Evolutionary conservation across 1,140 invertebrate genomes (phyloP).

Genomic region (Drosophila bocki): DNA sequence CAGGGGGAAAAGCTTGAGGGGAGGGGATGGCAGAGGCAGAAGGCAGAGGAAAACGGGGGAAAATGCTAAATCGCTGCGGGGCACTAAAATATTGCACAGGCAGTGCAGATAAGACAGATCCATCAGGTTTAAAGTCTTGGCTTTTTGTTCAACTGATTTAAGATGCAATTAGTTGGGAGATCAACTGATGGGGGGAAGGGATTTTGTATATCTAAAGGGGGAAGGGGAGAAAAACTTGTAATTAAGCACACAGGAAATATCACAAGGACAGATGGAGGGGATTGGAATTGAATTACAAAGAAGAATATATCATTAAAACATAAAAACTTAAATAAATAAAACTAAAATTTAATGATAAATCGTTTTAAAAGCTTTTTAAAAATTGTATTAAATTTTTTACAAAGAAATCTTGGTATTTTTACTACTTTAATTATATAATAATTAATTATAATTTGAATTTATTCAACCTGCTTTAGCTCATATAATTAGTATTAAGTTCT

Average conservation of each 20-base stretch:
- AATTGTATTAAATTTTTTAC: background rate
- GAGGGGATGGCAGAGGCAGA: background rate
- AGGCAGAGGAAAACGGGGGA: constrained; percentile 9
- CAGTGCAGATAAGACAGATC: constrained; percentile 28
- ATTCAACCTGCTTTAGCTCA: background rate
- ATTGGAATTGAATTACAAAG: background rate
- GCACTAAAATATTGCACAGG: constrained; percentile 34
- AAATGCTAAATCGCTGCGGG: constrained; percentile 45
- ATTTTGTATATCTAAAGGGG: background rate
- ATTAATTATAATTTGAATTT: background rate
- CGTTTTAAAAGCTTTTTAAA: background rate
- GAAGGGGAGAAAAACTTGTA: background rate
- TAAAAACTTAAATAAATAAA: background rate
- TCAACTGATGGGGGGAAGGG: constrained; percentile 4
- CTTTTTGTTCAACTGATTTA: constrained; percentile 29
- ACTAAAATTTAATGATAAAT: background rate
- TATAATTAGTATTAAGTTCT: background rate
- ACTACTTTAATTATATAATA: too few relatives aligned
- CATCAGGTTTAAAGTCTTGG: constrained; percentile 31
- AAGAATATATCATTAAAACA: background rate
- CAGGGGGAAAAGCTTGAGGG: background rate
- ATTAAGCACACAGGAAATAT: background rate
- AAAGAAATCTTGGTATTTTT: background rate
- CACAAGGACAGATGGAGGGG: background rate
- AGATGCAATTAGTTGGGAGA: constrained; percentile 33